Evolutionary conservation across 2,888 invertebrate genomes (phyloP).

Genomic region (Mythimna vitellina): DNA sequence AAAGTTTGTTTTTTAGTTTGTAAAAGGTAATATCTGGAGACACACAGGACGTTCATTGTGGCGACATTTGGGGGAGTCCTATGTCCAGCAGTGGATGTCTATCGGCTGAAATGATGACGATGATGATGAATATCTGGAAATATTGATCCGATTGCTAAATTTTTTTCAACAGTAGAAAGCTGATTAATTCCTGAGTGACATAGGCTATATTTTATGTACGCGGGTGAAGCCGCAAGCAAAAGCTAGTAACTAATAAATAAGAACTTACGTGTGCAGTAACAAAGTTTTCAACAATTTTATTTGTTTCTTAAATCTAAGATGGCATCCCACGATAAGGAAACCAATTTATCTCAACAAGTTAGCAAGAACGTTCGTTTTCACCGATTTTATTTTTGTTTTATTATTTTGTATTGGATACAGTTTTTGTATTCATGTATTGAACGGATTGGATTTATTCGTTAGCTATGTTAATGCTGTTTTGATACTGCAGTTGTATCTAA

Average conservation of each 20-base stretch:
- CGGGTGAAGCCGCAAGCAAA: too few species aligned
- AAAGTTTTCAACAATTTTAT: conserved; percentile 53
- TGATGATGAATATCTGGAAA: too few species aligned
- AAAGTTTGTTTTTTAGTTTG: background rate
- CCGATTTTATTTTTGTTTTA: conserved; percentile 48
- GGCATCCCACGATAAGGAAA: conserved; percentile 44
- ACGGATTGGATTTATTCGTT: conserved; percentile 21
- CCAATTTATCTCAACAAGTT: conserved; percentile 59
- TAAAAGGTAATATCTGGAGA: too few species aligned
- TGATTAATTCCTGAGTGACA: too few species aligned
- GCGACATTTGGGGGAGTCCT: too few species aligned
- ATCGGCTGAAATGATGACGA: too few species aligned
- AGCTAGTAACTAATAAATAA: conserved; percentile 26
- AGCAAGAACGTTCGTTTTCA: conserved; percentile 39
- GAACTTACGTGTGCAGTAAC: conserved; percentile 40
- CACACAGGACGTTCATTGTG: too few species aligned
- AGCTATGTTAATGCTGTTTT: conserved; percentile 9
- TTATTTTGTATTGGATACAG: conserved; percentile 22
- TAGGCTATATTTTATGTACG: too few species aligned
- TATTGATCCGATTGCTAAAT: too few species aligned
- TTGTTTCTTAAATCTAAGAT: conserved; percentile 49
- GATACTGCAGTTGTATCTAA: conserved; percentile 15
- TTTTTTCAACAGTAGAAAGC: too few species aligned
- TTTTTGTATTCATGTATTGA: conserved; percentile 23
- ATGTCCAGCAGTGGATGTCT: too few species aligned